phyloP scores from a whole-genome alignment of 2,888 invertebrate species.

The Melikaiella ostensackeni region DNA sequence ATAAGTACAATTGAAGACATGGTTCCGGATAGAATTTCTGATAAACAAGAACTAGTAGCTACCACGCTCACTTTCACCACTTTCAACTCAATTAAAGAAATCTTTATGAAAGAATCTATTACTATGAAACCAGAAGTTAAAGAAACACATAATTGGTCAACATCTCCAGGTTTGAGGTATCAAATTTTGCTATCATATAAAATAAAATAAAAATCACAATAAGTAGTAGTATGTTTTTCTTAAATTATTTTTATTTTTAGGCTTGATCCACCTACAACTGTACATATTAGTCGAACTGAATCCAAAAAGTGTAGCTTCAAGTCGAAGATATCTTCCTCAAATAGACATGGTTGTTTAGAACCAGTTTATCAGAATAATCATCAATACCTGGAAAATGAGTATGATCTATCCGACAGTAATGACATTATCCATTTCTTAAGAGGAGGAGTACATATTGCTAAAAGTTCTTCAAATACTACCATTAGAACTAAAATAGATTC shows the following conservation, averaged over 20 bases:
- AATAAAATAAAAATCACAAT: neutral
- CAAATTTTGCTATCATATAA: neutral
- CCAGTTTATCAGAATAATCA: neutral
- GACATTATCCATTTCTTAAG: neutral
- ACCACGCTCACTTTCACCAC: no score
- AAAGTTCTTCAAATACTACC: neutral
- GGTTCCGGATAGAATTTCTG: no score
- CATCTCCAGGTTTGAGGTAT: neutral
- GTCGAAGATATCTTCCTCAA: neutral
- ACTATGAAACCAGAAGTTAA: neutral
- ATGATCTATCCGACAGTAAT: neutral
- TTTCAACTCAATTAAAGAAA: neutral
- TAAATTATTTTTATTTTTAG: neutral
- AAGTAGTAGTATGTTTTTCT: neutral
- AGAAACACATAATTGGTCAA: neutral
- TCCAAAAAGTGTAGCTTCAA: neutral
- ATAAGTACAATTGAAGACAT: no score
- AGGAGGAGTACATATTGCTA: neutral
- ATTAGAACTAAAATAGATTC: neutral
- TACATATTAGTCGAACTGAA: neutral
- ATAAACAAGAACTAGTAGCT: no score
- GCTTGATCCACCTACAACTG: neutral
- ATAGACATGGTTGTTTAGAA: neutral
- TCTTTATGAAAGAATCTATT: neutral
- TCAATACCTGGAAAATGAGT: neutral